These are phyloP conservation scores for Oreohelix idahoensis DNA, from an alignment of 1,140 invertebrate species.

Conservation along the genomic window DNA sequence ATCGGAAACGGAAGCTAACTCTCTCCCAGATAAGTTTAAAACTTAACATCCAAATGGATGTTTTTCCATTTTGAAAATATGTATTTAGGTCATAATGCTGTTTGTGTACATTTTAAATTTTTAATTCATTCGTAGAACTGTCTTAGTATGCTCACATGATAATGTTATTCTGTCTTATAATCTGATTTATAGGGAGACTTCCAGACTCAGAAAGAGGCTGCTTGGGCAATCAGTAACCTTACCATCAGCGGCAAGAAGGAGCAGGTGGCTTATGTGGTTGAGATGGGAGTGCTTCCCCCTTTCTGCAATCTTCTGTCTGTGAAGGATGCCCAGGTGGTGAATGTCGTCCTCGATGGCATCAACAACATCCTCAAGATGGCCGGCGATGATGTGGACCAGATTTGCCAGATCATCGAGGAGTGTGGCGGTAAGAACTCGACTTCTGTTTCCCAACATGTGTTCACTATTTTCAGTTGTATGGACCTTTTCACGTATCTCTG, in stretches of 20 bases:
- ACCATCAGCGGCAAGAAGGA: conserved; percentile 96
- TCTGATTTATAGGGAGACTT: conserved; percentile 94
- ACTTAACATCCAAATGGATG: too few relatives aligned
- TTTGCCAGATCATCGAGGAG: conserved; percentile 71
- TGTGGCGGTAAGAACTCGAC: conserved; percentile 78
- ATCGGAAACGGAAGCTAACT: too few relatives aligned
- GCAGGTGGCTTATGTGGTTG: conserved; percentile 89
- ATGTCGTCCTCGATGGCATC: conserved; percentile 73
- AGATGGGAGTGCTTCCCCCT: conserved; percentile 86
- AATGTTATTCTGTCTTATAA: too few relatives aligned
- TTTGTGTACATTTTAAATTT: too few relatives aligned
- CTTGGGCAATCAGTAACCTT: conserved; percentile 98
- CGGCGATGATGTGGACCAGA: conserved; percentile 64
- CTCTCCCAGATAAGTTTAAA: too few relatives aligned
- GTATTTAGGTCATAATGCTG: too few relatives aligned
- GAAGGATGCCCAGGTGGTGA: conserved; percentile 72
- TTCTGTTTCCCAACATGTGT: too few relatives aligned
- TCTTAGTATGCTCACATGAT: too few relatives aligned
- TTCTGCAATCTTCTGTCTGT: conserved; percentile 72
- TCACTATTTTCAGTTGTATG: too few relatives aligned
- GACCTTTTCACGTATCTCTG: too few relatives aligned
- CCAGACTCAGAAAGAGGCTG: conserved; percentile 98
- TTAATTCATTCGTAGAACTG: too few relatives aligned
- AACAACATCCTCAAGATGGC: conserved; percentile 74
- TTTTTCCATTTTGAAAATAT: too few relatives aligned